These are phyloP conservation scores for Hyles euphorbiae DNA, from an alignment of 1,140 invertebrate genomes.

Conservation along the genomic window DNA sequence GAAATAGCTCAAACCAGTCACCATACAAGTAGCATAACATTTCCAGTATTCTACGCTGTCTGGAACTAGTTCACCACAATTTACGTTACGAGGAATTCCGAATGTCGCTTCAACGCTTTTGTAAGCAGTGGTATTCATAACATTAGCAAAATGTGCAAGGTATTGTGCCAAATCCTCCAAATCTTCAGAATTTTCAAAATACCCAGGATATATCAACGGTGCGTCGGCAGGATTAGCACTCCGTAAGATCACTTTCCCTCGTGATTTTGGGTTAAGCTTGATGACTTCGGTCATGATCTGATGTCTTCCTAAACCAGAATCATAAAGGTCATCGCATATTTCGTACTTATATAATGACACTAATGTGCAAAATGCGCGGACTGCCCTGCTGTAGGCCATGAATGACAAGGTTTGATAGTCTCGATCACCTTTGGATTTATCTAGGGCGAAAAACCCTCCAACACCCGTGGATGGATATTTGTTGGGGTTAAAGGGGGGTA, in stretches of 20 bases:
- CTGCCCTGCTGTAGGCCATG: conserved; percentile 3
- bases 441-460: conserved; percentile 83
- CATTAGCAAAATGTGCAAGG: conserved; percentile 22
- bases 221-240: conserved; percentile 25
- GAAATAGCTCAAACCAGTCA: conserved; percentile 63
- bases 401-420: conserved; percentile 24
- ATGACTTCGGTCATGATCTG: conserved; percentile 12
- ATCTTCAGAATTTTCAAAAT: conserved; percentile 22
- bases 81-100: conserved; percentile 17
- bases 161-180: conserved; percentile 28
- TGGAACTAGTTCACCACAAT: conserved; percentile 16
- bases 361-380: conserved; percentile 12
- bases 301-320: conserved; percentile 19
- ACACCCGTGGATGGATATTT: conserved; percentile 84
- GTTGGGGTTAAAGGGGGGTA: conserved; percentile 75
- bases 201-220: conserved; percentile 21
- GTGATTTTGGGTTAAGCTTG: conserved; percentile 27
- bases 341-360: conserved; percentile 13
- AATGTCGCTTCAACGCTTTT: conserved; percentile 23
- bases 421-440: conserved; percentile 21
- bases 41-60: conserved; percentile 52
- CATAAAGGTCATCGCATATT: conserved; percentile 23
- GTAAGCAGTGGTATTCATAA: conserved; percentile 78
- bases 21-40: conserved; percentile 56
- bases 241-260: conserved; percentile 23